A percentile compares a stretch with the other conserved stretches of the same genome.
Conservation (phyloP, 1,140 invertebrate genomes). For the Brachionus plicatilis region DNA sequence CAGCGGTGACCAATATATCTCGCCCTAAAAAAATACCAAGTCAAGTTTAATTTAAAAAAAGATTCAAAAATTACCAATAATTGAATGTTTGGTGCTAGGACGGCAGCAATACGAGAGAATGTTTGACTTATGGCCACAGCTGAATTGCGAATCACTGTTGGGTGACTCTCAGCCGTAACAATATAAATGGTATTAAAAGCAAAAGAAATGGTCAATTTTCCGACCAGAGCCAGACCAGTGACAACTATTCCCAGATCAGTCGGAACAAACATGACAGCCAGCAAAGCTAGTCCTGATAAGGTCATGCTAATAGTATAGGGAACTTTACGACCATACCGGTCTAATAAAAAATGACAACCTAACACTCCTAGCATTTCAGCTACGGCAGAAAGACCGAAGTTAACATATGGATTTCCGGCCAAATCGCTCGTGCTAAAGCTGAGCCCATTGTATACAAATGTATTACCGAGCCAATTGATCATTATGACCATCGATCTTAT, state of each 20-base stretch:
- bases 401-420: conserved; percentile 45
- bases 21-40: neutral
- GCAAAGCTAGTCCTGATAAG: neutral
- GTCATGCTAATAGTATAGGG: neutral
- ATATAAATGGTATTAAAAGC: conserved; percentile 26
- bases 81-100: conserved; percentile 4
- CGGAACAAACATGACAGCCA: conserved; percentile 1
- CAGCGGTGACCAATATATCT: conserved; percentile 35
- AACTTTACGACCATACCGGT: conserved; percentile 38
- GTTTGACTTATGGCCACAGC: conserved; percentile 6
- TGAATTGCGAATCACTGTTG: conserved; percentile 33
- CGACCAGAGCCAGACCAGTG: neutral
- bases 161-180: conserved; percentile 16
- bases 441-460: conserved; percentile 46
- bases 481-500: neutral
- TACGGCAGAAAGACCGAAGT: conserved; percentile 44
- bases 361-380: conserved; percentile 43
- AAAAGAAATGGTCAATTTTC: conserved; percentile 24
- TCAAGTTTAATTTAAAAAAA: neutral
- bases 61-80: neutral
- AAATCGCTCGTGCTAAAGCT: conserved; percentile 43
- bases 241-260: neutral
- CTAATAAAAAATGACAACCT: conserved; percentile 39
- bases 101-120: neutral
- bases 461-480: conserved; percentile 44